These are phyloP conservation scores for Parasteatoda lunata DNA, from an alignment of 2,888 invertebrate species.

Conservation along the genomic window DNA sequence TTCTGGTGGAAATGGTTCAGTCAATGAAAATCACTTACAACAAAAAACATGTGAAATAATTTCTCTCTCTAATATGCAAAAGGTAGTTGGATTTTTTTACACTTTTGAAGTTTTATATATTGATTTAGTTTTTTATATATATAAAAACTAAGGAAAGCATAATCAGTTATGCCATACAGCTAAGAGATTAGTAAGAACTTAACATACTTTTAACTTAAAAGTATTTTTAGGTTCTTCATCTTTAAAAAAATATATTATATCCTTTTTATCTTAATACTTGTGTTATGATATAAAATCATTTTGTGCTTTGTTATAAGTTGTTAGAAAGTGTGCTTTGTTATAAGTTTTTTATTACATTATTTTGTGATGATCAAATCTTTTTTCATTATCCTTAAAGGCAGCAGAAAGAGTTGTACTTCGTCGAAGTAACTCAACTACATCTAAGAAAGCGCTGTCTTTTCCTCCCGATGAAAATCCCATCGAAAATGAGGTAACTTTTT, in stretches of 20 bases:
- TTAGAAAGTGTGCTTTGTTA: neutral
- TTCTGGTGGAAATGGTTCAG: neutral
- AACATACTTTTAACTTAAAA: too few species aligned
- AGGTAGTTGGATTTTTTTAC: slow-evolving; percentile 34
- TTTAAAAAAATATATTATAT: too few species aligned
- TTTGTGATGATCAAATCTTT: neutral
- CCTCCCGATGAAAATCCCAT: slow-evolving; percentile 52
- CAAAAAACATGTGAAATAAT: slow-evolving; percentile 69
- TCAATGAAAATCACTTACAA: slow-evolving; percentile 4
- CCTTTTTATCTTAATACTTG: too few species aligned
- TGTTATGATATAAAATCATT: neutral
- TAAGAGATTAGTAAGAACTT: too few species aligned
- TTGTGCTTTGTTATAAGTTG: neutral
- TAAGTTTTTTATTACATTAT: neutral
- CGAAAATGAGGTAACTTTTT: slow-evolving; percentile 62
- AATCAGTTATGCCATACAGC: too few species aligned
- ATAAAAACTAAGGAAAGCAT: too few species aligned
- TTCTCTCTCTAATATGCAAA: slow-evolving; percentile 71
- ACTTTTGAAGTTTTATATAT: too few species aligned
- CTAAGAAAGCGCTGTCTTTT: slow-evolving; percentile 74
- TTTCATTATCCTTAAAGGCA: slow-evolving; percentile 8
- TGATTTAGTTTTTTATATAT: too few species aligned
- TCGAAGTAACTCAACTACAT: slow-evolving; percentile 76
- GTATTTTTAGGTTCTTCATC: too few species aligned
- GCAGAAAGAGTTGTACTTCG: slow-evolving; percentile 77